These are phyloP conservation scores for Mythimna vitellina DNA, from an alignment of 2,888 invertebrate genomes.

Conservation along the genomic window DNA sequence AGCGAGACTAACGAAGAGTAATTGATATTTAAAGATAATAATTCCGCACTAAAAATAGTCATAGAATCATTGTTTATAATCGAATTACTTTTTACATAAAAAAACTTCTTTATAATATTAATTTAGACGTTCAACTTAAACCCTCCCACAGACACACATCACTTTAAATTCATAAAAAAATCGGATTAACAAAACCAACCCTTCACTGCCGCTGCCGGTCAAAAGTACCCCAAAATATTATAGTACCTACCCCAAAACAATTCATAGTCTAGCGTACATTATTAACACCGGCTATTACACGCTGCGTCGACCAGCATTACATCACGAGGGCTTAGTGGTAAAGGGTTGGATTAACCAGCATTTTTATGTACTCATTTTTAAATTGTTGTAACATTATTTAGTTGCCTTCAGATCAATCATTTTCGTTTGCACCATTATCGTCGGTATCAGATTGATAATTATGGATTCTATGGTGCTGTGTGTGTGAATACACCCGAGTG, in stretches of 20 bases:
- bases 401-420: no score
- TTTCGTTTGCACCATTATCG: no score
- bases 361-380: background rate
- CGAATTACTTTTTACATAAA: no score
- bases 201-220: slow-evolving; percentile 19
- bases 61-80: no score
- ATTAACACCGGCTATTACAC: slow-evolving; percentile 58
- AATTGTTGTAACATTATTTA: slow-evolving; percentile 12
- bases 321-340: slow-evolving; percentile 13
- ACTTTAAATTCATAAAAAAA: slow-evolving; percentile 8
- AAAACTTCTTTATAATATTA: no score
- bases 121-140: no score
- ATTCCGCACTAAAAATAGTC: no score
- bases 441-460: no score
- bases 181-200: slow-evolving; percentile 44
- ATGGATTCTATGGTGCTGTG: no score
- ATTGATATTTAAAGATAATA: no score
- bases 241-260: slow-evolving; percentile 17
- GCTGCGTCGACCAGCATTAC: slow-evolving; percentile 25
- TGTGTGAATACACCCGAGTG: no score
- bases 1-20: no score
- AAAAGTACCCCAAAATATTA: slow-evolving; percentile 22
- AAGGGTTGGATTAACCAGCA: slow-evolving; percentile 33
- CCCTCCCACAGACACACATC: background rate
- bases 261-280: slow-evolving; percentile 46